Evolutionary conservation across 1,140 invertebrate species (phyloP), one percentile per base, ranked within the genome.

Genomic region (Matsumurasca onukii): DNA sequence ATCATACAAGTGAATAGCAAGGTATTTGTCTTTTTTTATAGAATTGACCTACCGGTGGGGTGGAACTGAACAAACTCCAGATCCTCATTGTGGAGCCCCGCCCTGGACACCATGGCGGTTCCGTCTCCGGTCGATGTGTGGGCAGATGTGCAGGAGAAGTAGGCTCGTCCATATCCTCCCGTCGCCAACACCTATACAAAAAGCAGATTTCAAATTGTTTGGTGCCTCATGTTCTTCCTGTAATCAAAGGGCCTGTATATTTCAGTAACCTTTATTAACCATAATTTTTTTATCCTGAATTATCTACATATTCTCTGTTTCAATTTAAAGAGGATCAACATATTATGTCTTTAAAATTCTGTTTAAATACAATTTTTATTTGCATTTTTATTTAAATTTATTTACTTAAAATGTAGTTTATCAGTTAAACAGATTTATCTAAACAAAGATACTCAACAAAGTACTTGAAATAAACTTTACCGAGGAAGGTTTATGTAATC

Each of bases 61-160:
- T 95, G 92, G 76, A 95, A 95, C 79, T 95, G 92, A 25, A 94
- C 84, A 80, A 95, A 95, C 77, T 95, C 93, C 83, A 95, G 84
- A 77, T 95, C 93, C 75, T 85, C 79, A 12, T 87, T 85, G 3
- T 88, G 86, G 5, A 95, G 77, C 34, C 90, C 90, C 51, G 91
- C 91, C 70, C 93, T 81, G 20, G 86, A 82, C 1, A 87, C 85
- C 83, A 95, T 89, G 1, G 89, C 92, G 64, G 85, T 91, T 49
- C 92, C 92, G 77, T 93, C 91, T 39, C 93, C 93, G n/a, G 92
- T 95, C 76, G 89, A 93, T 1, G 90, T 88, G 77, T 95, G 93
- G 30, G 93, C 93, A 1, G 88, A 90, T 0, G 92, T 95, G 74
- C 91, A 93, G 0, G 91, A 93, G 77, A 93, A 91, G 76, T 88